Evolutionary conservation across 2,113 vertebrate genomes (phyloP), one percentile per base, ranked within the genome.

Genomic region (Syngnathus scovelli): DNA sequence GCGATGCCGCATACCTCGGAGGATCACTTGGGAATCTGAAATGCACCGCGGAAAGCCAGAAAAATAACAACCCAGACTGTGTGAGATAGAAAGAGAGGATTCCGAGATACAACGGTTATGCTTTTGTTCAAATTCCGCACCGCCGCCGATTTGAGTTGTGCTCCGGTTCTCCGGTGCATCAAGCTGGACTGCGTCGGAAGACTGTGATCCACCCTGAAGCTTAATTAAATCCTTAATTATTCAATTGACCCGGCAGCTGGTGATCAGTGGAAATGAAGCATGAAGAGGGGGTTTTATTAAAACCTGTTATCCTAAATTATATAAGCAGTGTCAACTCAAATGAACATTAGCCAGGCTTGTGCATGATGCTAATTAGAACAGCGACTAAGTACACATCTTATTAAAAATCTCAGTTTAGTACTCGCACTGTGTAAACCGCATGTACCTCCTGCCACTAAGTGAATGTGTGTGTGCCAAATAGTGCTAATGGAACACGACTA

Each of bases 151-250:
- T 80, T 87, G 79, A 76, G 75, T 74, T 77, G 68, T 76, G 78
- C 59, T 70, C 78, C 66, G 76, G 79, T 80, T 70, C 78, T 76
- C 69, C 64, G 37, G 39, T 27, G 46, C 69, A 67, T 67, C 69
- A 69, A 60, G 66, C 66, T 75, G 27, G 51, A 60, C 77, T 78
- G 64, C 68, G 68, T 76, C 70, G 15, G 69, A 71, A 78, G 78
- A 84, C 72, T 74, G 69, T 70, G 78, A 85, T 83, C 70, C 71
- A 86, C 76, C 75, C 69, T 66, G 70, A 80, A 71, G 74, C 82
- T 77, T 87, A 79, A 89, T 87, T 88, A 76, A 80, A 82, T 80
- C 74, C 74, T 69, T 84, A 85, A 85, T 86, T 82, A 83, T 87
- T 87, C 80, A 87, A 86, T 87, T 85, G 85, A 83, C 77, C 82